Evolutionary conservation across 2,888 invertebrate genomes (phyloP).

Genomic region (Matsumyia berberina): DNA sequence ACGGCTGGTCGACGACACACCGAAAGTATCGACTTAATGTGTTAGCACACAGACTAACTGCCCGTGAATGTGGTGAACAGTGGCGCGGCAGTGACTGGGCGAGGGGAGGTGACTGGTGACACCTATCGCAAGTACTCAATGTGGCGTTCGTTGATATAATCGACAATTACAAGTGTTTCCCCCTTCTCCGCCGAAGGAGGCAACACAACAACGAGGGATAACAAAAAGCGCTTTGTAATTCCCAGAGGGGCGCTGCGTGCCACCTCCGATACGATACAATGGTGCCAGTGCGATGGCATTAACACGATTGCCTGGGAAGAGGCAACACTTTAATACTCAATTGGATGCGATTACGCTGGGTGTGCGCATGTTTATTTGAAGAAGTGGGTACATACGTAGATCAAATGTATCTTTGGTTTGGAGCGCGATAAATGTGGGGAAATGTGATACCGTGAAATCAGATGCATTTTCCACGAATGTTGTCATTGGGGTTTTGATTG

Average conservation of each 20-base stretch:
- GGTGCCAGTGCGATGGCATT: slow-evolving; percentile 37
- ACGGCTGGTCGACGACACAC: slow-evolving; percentile 35
- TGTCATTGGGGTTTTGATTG: slow-evolving; percentile 29
- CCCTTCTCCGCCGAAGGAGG: slow-evolving; percentile 41
- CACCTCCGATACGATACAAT: slow-evolving; percentile 22
- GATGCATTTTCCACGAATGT: slow-evolving; percentile 29
- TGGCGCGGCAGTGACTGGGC: slow-evolving; percentile 6
- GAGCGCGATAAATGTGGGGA: slow-evolving; percentile 22
- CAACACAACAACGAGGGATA: slow-evolving; percentile 63
- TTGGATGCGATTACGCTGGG: slow-evolving; percentile 62
- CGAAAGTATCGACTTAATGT: slow-evolving; percentile 64
- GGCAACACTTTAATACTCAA: slow-evolving; percentile 60
- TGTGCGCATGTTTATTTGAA: slow-evolving; percentile 69
- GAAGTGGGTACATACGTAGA: slow-evolving; percentile 17
- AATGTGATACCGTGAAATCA: slow-evolving; percentile 42
- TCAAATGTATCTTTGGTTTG: slow-evolving; percentile 33
- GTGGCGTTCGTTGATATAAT: slow-evolving; percentile 58
- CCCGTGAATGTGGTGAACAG: slow-evolving; percentile 27
- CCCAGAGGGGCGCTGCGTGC: slow-evolving; percentile 61
- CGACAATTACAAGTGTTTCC: slow-evolving; percentile 73
- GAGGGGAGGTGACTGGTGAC: background rate
- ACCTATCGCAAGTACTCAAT: slow-evolving; percentile 51
- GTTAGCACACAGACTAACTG: slow-evolving; percentile 59
- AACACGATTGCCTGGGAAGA: slow-evolving; percentile 60
- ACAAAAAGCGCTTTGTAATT: slow-evolving; percentile 73